Evolutionary conservation across 2,888 invertebrate species (phyloP).

Genomic region (Elmis aenea): DNA sequence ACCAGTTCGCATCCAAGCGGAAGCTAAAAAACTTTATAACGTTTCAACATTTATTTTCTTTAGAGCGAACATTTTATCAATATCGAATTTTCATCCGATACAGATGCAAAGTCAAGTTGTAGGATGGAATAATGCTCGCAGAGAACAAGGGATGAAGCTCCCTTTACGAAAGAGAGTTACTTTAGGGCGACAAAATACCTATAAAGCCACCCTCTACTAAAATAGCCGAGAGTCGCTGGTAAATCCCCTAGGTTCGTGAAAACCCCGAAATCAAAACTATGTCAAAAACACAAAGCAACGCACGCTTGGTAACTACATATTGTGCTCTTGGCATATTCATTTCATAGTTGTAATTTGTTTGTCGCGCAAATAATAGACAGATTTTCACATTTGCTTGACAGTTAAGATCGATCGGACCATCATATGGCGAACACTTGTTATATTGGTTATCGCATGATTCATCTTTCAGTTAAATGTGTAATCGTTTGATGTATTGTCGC

Average conservation of each 20-base stretch:
- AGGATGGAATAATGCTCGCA: conserved; percentile 23
- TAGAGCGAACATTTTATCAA: too few species aligned
- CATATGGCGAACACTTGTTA: conserved; percentile 35
- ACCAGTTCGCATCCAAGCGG: too few species aligned
- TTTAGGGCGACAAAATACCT: conserved; percentile 36
- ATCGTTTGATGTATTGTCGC: too few species aligned
- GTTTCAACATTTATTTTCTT: too few species aligned
- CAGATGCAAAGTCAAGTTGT: conserved; percentile 16
- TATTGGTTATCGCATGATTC: conserved; percentile 4
- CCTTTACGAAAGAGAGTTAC: conserved; percentile 32
- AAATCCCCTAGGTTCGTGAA: conserved; percentile 2
- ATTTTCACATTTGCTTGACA: conserved; percentile 29
- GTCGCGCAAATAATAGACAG: conserved; percentile 22
- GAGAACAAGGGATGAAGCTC: conserved; percentile 31
- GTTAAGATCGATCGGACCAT: conserved; percentile 37
- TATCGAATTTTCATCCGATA: conserved; percentile 4
- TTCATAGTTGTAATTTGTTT: conserved; percentile 39
- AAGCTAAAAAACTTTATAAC: too few species aligned
- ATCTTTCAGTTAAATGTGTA: too few species aligned
- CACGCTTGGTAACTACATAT: conserved; percentile 30
- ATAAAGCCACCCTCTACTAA: conserved; percentile 30
- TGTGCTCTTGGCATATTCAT: conserved; percentile 36
- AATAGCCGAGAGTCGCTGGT: background rate
- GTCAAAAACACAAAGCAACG: conserved; percentile 26
- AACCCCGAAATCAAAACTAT: conserved; percentile 24